phyloP scores from a whole-genome alignment of 2,113 vertebrate genomes.

The Rousettus leschenaultii region DNA sequence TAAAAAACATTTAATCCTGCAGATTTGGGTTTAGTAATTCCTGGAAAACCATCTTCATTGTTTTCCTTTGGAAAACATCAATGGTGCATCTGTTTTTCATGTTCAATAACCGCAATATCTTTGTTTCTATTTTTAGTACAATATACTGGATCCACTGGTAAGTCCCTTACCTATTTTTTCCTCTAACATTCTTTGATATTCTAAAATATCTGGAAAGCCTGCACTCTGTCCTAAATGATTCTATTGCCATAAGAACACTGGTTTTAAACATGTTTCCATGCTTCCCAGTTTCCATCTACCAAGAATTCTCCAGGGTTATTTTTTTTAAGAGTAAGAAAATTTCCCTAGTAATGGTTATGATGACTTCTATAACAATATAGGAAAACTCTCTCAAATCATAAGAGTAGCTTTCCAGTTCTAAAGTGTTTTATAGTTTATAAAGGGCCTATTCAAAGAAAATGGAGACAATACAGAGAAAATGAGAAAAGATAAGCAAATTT shows the following conservation, averaged over 20 bases:
- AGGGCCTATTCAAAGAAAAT: neutral
- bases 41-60: neutral
- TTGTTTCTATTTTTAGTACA: conserved; percentile 63
- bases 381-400: neutral
- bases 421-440: neutral
- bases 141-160: conserved; percentile 31
- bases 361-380: neutral
- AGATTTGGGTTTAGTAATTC: neutral
- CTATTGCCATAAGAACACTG: neutral
- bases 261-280: neutral
- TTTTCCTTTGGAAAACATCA: neutral
- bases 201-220: neutral
- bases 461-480: neutral
- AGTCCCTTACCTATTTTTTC: conserved; percentile 4
- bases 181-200: neutral
- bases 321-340: neutral
- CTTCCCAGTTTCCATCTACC: neutral
- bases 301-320: neutral
- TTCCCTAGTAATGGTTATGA: neutral
- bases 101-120: neutral
- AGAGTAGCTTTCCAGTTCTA: neutral
- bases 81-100: neutral
- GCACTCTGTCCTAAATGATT: neutral
- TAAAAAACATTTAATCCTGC: neutral
- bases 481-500: neutral